Evolutionary conservation across 2,113 vertebrate species (phyloP).

Genomic region (Charina bottae): DNA sequence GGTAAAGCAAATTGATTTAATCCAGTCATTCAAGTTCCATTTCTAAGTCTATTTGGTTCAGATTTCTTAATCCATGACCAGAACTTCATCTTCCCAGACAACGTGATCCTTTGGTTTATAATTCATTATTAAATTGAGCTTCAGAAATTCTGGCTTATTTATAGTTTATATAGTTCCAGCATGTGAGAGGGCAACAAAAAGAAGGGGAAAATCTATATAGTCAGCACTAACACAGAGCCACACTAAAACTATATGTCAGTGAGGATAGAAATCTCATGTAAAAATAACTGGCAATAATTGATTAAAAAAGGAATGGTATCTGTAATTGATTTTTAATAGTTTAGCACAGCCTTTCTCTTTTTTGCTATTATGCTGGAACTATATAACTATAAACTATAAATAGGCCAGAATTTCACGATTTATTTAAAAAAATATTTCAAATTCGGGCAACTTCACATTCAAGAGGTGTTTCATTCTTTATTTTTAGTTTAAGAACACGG

Average conservation of each 20-base stretch:
- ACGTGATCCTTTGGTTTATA: conserved; percentile 63
- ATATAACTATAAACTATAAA: too few relatives aligned
- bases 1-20: conserved; percentile 65
- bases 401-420: too few relatives aligned
- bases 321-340: not conserved
- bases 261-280: not conserved
- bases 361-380: too few relatives aligned
- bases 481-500: too few relatives aligned
- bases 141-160: conserved; percentile 57
- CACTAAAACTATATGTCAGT: conserved; percentile 18
- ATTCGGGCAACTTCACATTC: too few relatives aligned
- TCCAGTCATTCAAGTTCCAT: conserved; percentile 50
- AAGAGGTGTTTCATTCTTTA: too few relatives aligned
- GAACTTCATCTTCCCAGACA: conserved; percentile 60
- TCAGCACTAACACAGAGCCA: not conserved
- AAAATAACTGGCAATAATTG: not conserved
- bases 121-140: conserved; percentile 66
- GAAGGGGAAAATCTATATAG: not conserved
- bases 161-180: conserved; percentile 57
- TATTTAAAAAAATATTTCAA: too few relatives aligned
- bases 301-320: not conserved
- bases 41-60: conserved; percentile 48
- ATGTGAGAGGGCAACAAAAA: not conserved
- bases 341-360: not conserved
- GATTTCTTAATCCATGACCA: conserved; percentile 63